Evolutionary conservation across 2,113 vertebrate species (phyloP), one percentile per base, ranked within the genome.

Genomic region (Tauraco erythrolophus): DNA sequence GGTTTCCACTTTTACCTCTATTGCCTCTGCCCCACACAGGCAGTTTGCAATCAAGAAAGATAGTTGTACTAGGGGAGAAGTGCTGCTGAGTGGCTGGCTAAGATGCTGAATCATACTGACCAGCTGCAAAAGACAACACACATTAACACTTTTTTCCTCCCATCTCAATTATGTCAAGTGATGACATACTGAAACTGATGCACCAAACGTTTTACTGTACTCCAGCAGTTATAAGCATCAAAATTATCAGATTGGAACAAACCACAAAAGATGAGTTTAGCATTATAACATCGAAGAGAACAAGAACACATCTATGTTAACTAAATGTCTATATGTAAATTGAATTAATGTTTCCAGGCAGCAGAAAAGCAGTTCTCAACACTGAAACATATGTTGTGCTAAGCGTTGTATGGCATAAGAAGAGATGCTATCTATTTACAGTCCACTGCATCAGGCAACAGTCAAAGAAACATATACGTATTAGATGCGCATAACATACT

Each of bases 351-450:
- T 45, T 91, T 89, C 39, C 94, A 88, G 76, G 86, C 86, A 94
- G 86, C 89, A 89, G 84, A 94, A 94, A 88, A 35, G 43, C 93
- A 87, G 46, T 35, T 89, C 81, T 96, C 35, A 89, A 39, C 39
- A 78, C 43, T 56, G 60, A 95, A 94, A 75, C 69, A 24, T 80
- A 77, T 51, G 60, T 81, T 91, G 56, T 60, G 57, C 65, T 78
- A 91, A 95, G 31, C 7, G 1, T 22, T 65, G 27, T 50, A 31
- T 23, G 14, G 21, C 43, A 25, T 80, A 71, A 66, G 25, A 68
- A 88, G 76, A 91, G 74, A 54, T 50, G 16, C 51, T 41, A 33
- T 83, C 71, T 81, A 76, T 76, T 94, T 94, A 78, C 4, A 3
- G 76, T 68, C 37, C 22, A 27, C 50, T 74, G 28, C 37, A 41